Base-by-base conservation (phyloP, 2,113 vertebrate genomes). In the Lonchura striata region DNA sequence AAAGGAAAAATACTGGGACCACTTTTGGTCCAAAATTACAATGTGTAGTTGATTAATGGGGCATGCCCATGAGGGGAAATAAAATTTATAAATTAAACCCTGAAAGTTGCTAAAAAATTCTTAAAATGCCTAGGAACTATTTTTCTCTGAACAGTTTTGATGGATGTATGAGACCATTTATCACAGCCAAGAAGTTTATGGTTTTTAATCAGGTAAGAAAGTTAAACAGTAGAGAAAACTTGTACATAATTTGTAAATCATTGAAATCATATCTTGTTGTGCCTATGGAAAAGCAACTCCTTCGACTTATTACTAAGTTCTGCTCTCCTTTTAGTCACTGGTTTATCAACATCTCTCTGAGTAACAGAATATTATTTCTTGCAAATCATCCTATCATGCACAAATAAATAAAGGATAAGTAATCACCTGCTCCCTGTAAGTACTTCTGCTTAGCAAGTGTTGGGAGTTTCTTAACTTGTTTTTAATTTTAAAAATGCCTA, bases 21-120 rank as follows among this genome's bases (percentile, higher is more conserved):
- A 11, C 10, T 76, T 85, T 56, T 82, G 23, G 50, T 44, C 37
- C n/a, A 17, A 93, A 86, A 78, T 81, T 64, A 24, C 31, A 81
- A 66, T 24, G 14, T 33, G 8, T 49, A 41, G 72, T 42, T 92
- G 72, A 87, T 77, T 78, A 94, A 77, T 52, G 37, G 31, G 7
- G 16, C 11, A 27, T 0, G 2, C 25, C 19, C 9, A 11, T 3
- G 9, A 28, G 13, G 30, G 5, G 10, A 15, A 27, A 22, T 10
- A 22, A 61, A 83, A 76, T n/a, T 68, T 75, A 1, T 57, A 89
- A 72, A 35, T 57, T 12, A 59, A 86, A 44, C 6, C 31, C 16
- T 49, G 35, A 84, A 84, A 84, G 8, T 11, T 52, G 15, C 10
- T 88, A 57, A 59, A 84, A 88, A 44, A 14, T 57, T 63, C 44